Evolutionary conservation across 1,140 invertebrate species (phyloP).

Genomic region (Anagrus nilaparvatae): DNA sequence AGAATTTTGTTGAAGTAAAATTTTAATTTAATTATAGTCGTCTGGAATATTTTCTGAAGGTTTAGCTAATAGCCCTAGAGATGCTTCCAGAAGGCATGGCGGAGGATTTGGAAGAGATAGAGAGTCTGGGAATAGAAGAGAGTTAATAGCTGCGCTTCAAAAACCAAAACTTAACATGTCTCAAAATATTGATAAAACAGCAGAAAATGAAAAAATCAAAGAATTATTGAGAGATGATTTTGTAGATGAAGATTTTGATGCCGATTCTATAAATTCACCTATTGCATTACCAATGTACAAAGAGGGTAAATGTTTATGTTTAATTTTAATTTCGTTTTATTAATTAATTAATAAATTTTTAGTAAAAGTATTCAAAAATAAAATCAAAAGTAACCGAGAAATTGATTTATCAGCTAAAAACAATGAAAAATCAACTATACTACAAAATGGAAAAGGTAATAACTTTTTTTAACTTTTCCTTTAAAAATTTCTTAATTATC

Average conservation of each 20-base stretch:
- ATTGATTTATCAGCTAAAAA: conserved; percentile 5
- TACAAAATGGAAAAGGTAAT: conserved; percentile 32
- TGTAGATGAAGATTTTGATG: conserved; percentile 28
- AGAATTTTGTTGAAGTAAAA: not conserved
- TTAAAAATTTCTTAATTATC: conserved; percentile 6
- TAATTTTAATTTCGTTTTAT: conserved; percentile 4
- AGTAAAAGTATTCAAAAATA: conserved; percentile 21
- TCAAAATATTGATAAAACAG: conserved; percentile 26
- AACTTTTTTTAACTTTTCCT: conserved; percentile 4
- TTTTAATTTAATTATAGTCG: conserved; percentile 24
- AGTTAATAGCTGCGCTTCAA: conserved; percentile 17
- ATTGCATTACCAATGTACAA: conserved; percentile 26
- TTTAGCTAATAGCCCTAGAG: conserved; percentile 17
- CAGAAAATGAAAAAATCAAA: conserved; percentile 32
- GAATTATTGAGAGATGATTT: conserved; percentile 32
- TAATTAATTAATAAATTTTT: conserved; percentile 4
- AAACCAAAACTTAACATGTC: conserved; percentile 32
- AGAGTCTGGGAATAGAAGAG: conserved; percentile 19
- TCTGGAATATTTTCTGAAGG: conserved; percentile 36
- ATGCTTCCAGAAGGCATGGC: conserved; percentile 11
- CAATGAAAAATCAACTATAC: conserved; percentile 24
- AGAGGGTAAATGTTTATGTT: conserved; percentile 18
- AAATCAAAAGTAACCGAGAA: conserved; percentile 12
- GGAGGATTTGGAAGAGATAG: conserved; percentile 13
- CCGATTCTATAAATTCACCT: conserved; percentile 23